These are phyloP conservation scores for Ceryle rudis DNA, from an alignment of 2,797 vertebrate species.

Conservation along the genomic window DNA sequence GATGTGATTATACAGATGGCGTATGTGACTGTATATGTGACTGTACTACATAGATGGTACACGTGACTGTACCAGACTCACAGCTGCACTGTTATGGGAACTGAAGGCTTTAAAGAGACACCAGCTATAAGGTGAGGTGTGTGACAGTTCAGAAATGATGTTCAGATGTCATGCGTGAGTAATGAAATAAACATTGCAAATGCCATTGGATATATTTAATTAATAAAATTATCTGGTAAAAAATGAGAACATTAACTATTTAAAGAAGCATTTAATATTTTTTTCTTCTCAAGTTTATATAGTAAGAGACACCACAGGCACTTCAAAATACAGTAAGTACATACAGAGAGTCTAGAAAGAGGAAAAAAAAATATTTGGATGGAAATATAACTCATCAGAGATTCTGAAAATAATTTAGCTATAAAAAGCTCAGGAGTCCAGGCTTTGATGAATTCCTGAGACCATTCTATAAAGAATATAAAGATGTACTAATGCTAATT, in stretches of 20 bases:
- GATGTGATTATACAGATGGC: background rate
- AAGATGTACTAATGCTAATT: background rate
- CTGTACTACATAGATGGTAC: background rate
- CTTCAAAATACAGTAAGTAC: background rate
- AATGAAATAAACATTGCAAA: background rate
- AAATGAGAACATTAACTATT: background rate
- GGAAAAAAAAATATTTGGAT: background rate
- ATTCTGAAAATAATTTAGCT: constrained; percentile 44
- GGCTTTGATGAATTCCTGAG: background rate
- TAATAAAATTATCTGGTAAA: background rate
- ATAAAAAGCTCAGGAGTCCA: constrained; percentile 21
- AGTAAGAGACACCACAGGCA: background rate
- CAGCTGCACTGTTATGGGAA: background rate
- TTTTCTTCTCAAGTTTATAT: background rate
- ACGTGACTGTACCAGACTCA: background rate
- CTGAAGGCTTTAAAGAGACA: background rate
- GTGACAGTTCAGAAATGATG: background rate
- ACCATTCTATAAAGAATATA: background rate
- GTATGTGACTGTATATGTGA: background rate
- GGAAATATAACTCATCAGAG: background rate
- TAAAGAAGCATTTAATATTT: background rate
- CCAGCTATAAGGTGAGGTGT: background rate
- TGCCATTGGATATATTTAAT: background rate
- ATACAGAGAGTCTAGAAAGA: background rate
- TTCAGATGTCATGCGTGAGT: background rate